A percentile compares a stretch with the other conserved stretches of the same genome.
Conservation (phyloP, 2,113 vertebrate species). For the Festucalex cinctus region DNA sequence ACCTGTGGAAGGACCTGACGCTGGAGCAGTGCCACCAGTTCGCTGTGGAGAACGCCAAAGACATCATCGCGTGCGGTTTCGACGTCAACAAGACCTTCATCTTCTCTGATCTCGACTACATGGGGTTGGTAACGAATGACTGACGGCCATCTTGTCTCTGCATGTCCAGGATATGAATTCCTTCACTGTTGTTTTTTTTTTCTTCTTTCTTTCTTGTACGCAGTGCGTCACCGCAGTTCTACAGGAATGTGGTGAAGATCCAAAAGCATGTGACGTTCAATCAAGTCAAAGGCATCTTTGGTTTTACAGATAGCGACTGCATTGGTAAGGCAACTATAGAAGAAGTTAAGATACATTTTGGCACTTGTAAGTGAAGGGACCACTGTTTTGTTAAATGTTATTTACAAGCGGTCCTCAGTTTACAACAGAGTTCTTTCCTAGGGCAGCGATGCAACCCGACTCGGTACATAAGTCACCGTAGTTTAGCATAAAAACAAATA, state of each 20-base stretch:
- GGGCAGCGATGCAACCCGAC: no score
- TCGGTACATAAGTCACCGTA: no score
- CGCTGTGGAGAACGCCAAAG: conserved; percentile 87
- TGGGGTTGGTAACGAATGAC: conserved; percentile 88
- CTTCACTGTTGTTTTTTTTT: conserved; percentile 1
- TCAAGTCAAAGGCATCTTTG: conserved; percentile 98
- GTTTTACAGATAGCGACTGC: conserved; percentile 94
- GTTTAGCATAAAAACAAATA: no score
- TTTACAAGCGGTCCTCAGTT: no score
- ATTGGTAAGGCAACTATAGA: conserved; percentile 79
- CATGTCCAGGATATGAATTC: not conserved
- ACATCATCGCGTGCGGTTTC: conserved; percentile 96
- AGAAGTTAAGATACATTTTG: no score
- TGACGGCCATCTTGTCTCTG: not conserved
- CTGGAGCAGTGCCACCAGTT: conserved; percentile 84
- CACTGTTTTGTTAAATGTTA: no score
- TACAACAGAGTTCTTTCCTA: no score
- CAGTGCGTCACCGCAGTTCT: conserved; percentile 85
- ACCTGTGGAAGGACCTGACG: conserved; percentile 95
- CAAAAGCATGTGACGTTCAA: conserved; percentile 98
- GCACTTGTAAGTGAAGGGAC: no score
- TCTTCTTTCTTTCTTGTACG: conserved; percentile 15
- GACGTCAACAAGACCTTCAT: conserved; percentile 96
- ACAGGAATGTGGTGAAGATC: conserved; percentile 89
- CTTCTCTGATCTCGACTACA: conserved; percentile 94